Evolutionary conservation across 2,888 invertebrate species (phyloP), one percentile per base, ranked within the genome.

Genomic region (Thereva nobilitata): DNA sequence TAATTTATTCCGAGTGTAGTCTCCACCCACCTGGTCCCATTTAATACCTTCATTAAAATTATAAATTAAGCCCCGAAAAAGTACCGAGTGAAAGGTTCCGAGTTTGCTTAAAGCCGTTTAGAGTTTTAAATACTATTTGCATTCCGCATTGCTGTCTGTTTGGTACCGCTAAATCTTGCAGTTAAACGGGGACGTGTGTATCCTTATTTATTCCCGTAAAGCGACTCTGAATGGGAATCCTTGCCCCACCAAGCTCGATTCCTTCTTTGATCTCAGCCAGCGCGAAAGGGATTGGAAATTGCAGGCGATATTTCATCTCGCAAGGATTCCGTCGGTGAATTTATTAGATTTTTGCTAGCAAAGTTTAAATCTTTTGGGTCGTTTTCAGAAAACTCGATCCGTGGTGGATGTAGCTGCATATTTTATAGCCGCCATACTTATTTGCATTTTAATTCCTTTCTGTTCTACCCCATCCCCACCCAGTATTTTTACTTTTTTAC

Each of bases 381-480:
- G 44, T 37, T 56, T 44, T 23, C 5, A 35, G 45, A 9, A 8
- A 5, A 6, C 23, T 12, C 12, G 34, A 44, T 9, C 3, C n/a
- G 5, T 5, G 23, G 44, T 8, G 47, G 40, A 59, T n/a, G 23
- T n/a, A 37, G 37, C 37, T 49, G 49, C 59, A 59, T 59, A 57
- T 45, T 57, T 57, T 45, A 57, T 23, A 52, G 59, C 38, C 59
- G 45, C 49, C 59, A 12, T 9, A 10, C 45, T 59, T 59, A 59
- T 59, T 59, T 59, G 59, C 59, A 59, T 59, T 59, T 59, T 59
- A 59, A 59, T 59, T 59, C 59, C 8, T 59, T 59, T 59, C 38
- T 47, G 38, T n/a, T 10, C 56, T n/a, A 35, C 9, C 42, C 23
- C 38, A 44, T 44, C 44, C 34, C 4, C 44, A 35, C 23, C 56